A percentile compares a stretch with the other conserved stretches of the same genome.
Conservation (phyloP, 2,113 vertebrate species). For the Brachionichthys hirsutus region DNA sequence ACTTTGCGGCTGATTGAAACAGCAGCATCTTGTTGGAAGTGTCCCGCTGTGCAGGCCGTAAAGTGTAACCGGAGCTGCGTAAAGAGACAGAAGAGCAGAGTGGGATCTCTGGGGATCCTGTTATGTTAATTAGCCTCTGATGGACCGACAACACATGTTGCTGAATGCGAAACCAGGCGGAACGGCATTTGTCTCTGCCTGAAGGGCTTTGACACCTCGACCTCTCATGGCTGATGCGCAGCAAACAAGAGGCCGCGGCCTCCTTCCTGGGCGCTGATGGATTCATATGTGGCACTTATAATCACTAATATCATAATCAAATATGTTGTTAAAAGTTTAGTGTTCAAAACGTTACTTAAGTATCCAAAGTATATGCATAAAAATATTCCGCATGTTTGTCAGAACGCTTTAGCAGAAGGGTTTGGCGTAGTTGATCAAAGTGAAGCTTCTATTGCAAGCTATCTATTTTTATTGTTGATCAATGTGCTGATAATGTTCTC, state of each 20-base stretch:
- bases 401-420: too few species aligned
- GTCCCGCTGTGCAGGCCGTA: slow-evolving; percentile 57
- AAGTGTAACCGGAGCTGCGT: slow-evolving; percentile 80
- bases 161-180: slow-evolving; percentile 81
- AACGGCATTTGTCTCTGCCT: slow-evolving; percentile 72
- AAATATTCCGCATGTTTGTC: too few species aligned
- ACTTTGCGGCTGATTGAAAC: slow-evolving; percentile 60
- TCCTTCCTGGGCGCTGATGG: too few species aligned
- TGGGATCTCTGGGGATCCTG: slow-evolving; percentile 82
- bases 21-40: slow-evolving; percentile 65
- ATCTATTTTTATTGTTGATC: too few species aligned
- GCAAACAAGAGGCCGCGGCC: slow-evolving; percentile 55
- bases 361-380: too few species aligned
- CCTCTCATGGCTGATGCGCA: slow-evolving; percentile 55
- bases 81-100: slow-evolving; percentile 77
- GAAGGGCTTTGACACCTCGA: slow-evolving; percentile 66
- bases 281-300: too few species aligned
- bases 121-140: slow-evolving; percentile 94
- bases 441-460: too few species aligned
- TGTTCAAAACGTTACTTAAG: too few species aligned
- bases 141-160: slow-evolving; percentile 89
- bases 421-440: too few species aligned
- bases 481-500: too few species aligned
- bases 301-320: not conserved
- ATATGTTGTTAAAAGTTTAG: not conserved